These are phyloP conservation scores for Aegotheles bennettii DNA, from an alignment of 2,113 vertebrate species.

Conservation along the genomic window DNA sequence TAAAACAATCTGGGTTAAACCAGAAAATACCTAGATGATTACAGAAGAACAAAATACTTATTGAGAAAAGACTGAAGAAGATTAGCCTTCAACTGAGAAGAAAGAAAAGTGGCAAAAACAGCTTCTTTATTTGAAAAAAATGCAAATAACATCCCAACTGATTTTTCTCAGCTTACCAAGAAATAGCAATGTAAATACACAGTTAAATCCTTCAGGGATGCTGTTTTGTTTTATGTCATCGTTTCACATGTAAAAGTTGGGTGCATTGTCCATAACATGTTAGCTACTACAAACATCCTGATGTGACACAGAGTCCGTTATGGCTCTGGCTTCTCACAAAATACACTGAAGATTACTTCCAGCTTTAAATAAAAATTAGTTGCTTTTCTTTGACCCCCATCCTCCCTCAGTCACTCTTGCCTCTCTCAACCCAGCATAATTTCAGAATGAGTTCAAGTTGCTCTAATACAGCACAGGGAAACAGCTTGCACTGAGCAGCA, in stretches of 20 bases:
- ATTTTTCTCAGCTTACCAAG: not conserved
- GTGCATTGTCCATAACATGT: not conserved
- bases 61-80: not conserved
- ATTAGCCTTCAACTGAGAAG: not conserved
- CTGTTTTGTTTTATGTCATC: not conserved
- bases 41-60: not conserved
- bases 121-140: not conserved
- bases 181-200: not conserved
- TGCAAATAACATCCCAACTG: not conserved
- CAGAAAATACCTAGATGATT: not conserved
- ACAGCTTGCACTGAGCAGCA: slow-evolving; percentile 2
- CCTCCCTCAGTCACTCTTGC: not conserved
- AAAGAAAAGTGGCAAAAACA: not conserved
- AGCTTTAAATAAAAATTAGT: not conserved
- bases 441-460: not conserved
- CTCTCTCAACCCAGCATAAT: not conserved
- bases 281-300: not conserved
- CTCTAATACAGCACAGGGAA: not conserved
- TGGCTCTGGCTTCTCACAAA: not conserved
- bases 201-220: not conserved
- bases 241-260: not conserved
- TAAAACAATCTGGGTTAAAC: not conserved
- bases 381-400: not conserved
- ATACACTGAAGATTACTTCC: not conserved
- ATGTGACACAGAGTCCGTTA: not conserved